Conservation (phyloP, 1,140 invertebrate genomes). For the Protaetia brevitarsis region DNA sequence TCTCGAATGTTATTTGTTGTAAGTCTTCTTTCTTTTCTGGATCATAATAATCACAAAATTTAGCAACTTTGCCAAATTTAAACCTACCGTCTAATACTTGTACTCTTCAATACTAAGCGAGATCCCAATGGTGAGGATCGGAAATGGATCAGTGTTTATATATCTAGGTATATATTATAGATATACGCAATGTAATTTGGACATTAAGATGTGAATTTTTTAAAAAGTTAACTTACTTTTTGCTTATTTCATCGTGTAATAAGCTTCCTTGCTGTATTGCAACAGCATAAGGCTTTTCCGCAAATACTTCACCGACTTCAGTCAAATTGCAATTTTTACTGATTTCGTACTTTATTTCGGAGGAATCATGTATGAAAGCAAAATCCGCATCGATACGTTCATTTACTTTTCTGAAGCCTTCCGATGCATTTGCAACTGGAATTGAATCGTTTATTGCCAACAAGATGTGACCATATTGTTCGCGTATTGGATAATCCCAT, state of each 20-base stretch:
- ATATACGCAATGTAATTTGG: too few relatives aligned
- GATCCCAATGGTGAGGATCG: too few relatives aligned
- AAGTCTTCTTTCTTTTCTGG: too few relatives aligned
- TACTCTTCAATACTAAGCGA: too few relatives aligned
- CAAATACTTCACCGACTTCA: slow-evolving; percentile 83
- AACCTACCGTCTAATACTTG: too few relatives aligned
- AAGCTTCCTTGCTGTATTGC: slow-evolving; percentile 84
- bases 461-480: slow-evolving; percentile 85
- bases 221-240: slow-evolving; percentile 58
- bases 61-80: too few relatives aligned
- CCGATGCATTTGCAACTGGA: slow-evolving; percentile 62
- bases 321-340: slow-evolving; percentile 81
- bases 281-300: slow-evolving; percentile 83
- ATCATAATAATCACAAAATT: too few relatives aligned
- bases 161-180: too few relatives aligned
- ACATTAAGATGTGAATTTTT: too few relatives aligned
- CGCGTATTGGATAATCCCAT: slow-evolving; percentile 91
- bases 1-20: too few relatives aligned
- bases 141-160: too few relatives aligned
- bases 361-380: slow-evolving; percentile 85
- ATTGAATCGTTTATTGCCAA: slow-evolving; percentile 76
- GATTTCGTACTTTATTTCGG: slow-evolving; percentile 80
- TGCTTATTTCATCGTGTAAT: slow-evolving; percentile 74
- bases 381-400: slow-evolving; percentile 78
- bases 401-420: slow-evolving; percentile 71